Conservation (phyloP, 1,140 invertebrate species). For the Zophobas atratus region DNA sequence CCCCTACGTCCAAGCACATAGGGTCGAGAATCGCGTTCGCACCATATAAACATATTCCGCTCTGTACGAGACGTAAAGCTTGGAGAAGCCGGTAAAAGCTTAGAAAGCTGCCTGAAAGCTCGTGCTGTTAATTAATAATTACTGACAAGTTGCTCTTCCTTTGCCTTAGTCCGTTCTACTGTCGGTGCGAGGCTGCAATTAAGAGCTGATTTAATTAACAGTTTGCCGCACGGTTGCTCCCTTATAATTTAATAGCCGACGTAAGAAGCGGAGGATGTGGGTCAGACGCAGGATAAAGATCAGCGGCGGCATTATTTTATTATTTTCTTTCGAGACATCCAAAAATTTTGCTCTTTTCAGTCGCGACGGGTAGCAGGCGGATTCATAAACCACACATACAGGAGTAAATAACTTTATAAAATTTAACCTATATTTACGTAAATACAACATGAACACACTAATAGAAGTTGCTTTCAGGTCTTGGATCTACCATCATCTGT, state of each 20-base stretch:
- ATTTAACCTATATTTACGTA: too few relatives aligned
- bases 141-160: slow-evolving; percentile 70
- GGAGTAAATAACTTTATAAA: too few relatives aligned
- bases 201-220: slow-evolving; percentile 65
- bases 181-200: slow-evolving; percentile 61
- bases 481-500: not conserved
- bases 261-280: too few relatives aligned
- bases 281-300: too few relatives aligned
- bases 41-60: slow-evolving; percentile 47
- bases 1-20: not conserved
- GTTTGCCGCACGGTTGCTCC: slow-evolving; percentile 65
- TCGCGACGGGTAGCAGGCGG: too few relatives aligned
- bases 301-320: too few relatives aligned
- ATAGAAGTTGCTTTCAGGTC: not conserved
- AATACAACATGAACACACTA: too few relatives aligned
- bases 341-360: too few relatives aligned
- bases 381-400: too few relatives aligned
- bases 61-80: slow-evolving; percentile 62
- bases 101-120: slow-evolving; percentile 70
- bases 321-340: too few relatives aligned
- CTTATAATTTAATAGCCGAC: slow-evolving; percentile 61
- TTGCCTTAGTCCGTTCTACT: slow-evolving; percentile 65
- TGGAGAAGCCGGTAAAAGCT: slow-evolving; percentile 69
- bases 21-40: slow-evolving; percentile 15
- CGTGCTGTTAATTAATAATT: slow-evolving; percentile 72